These are phyloP conservation scores for Pelvicachromis taeniatus DNA, from an alignment of 2,113 vertebrate genomes.

Conservation along the genomic window DNA sequence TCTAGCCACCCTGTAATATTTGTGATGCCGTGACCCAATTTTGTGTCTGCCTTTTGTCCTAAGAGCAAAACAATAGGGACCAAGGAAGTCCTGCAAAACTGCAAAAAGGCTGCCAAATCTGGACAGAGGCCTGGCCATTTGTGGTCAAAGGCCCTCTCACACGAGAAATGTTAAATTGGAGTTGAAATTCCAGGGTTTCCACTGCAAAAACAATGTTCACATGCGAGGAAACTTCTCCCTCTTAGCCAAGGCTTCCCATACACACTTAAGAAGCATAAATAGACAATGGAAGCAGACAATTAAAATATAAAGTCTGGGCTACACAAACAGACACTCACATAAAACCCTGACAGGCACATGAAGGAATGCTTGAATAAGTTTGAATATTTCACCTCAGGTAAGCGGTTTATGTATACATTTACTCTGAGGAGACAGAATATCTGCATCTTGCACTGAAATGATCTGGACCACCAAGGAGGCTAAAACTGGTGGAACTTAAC, in stretches of 20 bases:
- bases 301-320: constrained; percentile 34
- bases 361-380: background rate
- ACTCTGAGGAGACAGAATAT: background rate
- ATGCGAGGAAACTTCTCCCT: constrained; percentile 34
- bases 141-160: constrained; percentile 37
- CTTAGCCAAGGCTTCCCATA: background rate
- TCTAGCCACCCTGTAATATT: background rate
- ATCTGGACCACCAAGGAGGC: constrained; percentile 13
- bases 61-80: background rate
- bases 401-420: constrained; percentile 8
- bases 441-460: background rate
- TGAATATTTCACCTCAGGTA: constrained; percentile 10
- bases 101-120: constrained; percentile 1
- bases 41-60: background rate
- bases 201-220: constrained; percentile 46
- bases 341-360: background rate
- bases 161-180: constrained; percentile 28
- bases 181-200: constrained; percentile 30
- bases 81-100: background rate
- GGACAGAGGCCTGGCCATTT: constrained; percentile 23
- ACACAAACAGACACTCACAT: background rate
- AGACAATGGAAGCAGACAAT: constrained; percentile 26
- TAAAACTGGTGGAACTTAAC: background rate
- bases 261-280: constrained; percentile 17
- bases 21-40: background rate